phyloP scores from a whole-genome alignment of 2,113 vertebrate genomes.

The Psilopogon haemacephalus region DNA sequence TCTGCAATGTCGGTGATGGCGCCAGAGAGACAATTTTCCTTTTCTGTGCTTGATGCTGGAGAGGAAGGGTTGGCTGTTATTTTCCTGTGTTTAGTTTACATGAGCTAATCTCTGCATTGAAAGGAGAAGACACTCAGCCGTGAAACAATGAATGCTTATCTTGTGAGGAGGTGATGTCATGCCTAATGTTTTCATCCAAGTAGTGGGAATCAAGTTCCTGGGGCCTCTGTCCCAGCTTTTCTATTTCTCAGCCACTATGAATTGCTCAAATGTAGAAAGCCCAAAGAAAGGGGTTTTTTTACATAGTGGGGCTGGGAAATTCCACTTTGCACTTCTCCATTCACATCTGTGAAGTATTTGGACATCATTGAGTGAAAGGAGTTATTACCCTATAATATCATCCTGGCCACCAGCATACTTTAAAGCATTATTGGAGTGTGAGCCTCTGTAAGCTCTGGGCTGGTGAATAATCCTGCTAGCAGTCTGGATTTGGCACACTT shows the following conservation, averaged over 20 bases:
- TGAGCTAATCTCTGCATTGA: not conserved
- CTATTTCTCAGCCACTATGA: not conserved
- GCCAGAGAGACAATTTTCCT: not conserved
- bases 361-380: not conserved
- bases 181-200: constrained; percentile 4
- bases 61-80: not conserved
- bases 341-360: constrained; percentile 1
- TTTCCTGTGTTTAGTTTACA: constrained; percentile 12
- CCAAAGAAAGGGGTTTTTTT: not conserved
- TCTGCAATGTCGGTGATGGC: not conserved
- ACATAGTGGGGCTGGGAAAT: not conserved
- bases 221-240: not conserved
- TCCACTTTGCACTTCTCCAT: not conserved
- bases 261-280: not conserved
- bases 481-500: not conserved
- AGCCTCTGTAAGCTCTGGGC: not conserved
- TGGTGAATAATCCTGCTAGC: not conserved
- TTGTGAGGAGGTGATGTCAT: not conserved
- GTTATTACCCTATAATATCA: not conserved
- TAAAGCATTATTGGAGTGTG: not conserved
- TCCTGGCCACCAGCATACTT: not conserved
- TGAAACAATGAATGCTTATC: constrained; percentile 30
- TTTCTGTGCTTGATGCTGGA: not conserved
- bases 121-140: not conserved
- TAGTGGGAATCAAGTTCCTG: not conserved